These are phyloP conservation scores for Mus minutoides DNA, from an alignment of 2,797 vertebrate species.

Conservation along the genomic window DNA sequence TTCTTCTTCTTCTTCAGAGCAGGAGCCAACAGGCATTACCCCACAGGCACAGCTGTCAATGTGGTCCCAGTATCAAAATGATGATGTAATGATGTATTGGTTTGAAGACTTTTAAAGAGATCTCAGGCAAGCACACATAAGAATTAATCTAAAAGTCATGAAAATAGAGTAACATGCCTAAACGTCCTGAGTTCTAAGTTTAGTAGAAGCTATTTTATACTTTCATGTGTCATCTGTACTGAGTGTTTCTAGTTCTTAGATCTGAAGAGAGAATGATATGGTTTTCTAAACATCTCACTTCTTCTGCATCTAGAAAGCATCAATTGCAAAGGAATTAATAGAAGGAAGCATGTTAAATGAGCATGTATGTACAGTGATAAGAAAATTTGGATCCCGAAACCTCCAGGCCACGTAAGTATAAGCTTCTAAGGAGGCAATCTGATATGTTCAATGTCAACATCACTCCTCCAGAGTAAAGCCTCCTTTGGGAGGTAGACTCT, in stretches of 20 bases:
- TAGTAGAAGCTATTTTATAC: not conserved
- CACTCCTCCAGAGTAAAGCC: too few species aligned
- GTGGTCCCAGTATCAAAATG: not conserved
- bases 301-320: conserved; percentile 56
- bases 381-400: conserved; percentile 45
- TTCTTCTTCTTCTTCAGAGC: not conserved
- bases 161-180: not conserved
- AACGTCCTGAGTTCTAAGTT: not conserved
- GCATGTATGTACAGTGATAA: conserved; percentile 62
- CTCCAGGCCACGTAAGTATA: conserved; percentile 74
- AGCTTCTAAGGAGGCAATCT: not conserved
- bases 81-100: not conserved
- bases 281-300: not conserved
- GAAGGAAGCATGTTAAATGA: conserved; percentile 70
- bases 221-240: not conserved
- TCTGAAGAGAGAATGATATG: not conserved
- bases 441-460: not conserved
- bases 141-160: not conserved
- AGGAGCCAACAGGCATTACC: not conserved
- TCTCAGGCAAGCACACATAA: not conserved
- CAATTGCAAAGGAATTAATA: conserved; percentile 70
- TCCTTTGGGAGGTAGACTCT: not conserved
- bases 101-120: conserved; percentile 31
- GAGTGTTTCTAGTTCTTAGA: not conserved
- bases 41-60: not conserved